Base-by-base conservation (phyloP, 2,113 vertebrate species). In the Probosciger aterrimus region DNA sequence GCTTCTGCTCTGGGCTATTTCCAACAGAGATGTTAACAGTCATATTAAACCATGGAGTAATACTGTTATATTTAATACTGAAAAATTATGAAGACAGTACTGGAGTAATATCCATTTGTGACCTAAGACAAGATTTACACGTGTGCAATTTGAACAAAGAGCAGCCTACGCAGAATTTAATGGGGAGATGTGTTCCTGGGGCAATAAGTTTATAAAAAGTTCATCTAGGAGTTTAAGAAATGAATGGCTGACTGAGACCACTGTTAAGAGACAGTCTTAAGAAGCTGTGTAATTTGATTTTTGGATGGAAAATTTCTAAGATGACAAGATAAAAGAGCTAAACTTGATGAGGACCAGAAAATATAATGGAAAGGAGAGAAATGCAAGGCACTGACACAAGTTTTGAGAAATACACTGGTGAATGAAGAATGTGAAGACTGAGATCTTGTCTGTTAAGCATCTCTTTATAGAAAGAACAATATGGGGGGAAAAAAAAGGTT, bases 291-390 rank as follows among this genome's bases (percentile, higher is more conserved):
- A 97, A 92, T 90, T 96, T 74, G 82, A 39, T 77, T 95, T 95
- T 92, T 95, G 96, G 82, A 91, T 86, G 73, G 81, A 71, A 70
- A 62, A 22, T 65, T 28, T 68, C 94, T 62, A 67, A 89, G 93
- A 92, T 65, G 93, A 57, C 14, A 81, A 90, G 57, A 92, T 47
- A 93, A 92, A 91, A 79, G 55, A 65, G n/a, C 47, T 95, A 74
- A 96, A 94, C 39, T 55, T 95, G 96, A 93, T 83, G 81, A 96
- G 75, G 92, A 86, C 30, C 33, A 91, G 73, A 82, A 94, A 88
- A 82, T 47, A 35, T 41, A 95, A 87, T 71, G 55, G 71, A 84
- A 91, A 86, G 68, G 15, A 71, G 22, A 44, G 52, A 63, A 71
- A 95, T n/a, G 37, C 19, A 60, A 78, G 50, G 77, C 63, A 80